A percentile compares a stretch with the other conserved stretches of the same genome.
Conservation (phyloP, 2,113 vertebrate genomes). For the Microcebus jonahi region DNA sequence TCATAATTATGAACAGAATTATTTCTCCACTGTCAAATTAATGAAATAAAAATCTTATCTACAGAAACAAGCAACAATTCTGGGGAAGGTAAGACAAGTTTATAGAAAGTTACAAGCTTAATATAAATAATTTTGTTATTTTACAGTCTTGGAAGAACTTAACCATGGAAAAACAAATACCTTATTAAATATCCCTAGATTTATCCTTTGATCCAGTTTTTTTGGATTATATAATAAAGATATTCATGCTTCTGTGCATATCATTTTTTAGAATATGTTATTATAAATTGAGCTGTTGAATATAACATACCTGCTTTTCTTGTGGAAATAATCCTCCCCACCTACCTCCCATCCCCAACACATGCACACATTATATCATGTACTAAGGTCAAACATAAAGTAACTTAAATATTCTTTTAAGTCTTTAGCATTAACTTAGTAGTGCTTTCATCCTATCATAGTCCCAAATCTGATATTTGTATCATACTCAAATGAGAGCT, state of each 20-base stretch:
- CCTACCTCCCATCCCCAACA: background rate
- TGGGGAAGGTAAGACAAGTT: background rate
- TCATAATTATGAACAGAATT: slow-evolving; percentile 34
- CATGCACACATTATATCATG: background rate
- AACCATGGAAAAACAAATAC: slow-evolving; percentile 46
- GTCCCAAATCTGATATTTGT: background rate
- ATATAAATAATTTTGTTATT: slow-evolving; percentile 39
- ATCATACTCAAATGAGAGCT: background rate
- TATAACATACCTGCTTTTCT: background rate
- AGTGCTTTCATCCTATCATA: background rate
- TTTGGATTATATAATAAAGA: background rate
- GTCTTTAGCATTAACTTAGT: background rate
- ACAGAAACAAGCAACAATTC: background rate
- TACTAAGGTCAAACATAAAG: background rate
- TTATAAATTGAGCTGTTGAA: background rate
- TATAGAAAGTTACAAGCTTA: background rate
- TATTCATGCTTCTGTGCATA: slow-evolving; percentile 9
- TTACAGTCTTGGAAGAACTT: background rate
- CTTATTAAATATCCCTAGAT: slow-evolving; percentile 54
- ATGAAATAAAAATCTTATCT: slow-evolving; percentile 12
- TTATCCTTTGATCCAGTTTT: slow-evolving; percentile 58
- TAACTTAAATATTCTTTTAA: background rate
- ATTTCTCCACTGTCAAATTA: background rate
- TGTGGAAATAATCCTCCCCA: background rate
- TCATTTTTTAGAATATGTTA: slow-evolving; percentile 41